Evolutionary conservation across 2,113 vertebrate species (phyloP).

Genomic region (Pygathrix nemaeus): DNA sequence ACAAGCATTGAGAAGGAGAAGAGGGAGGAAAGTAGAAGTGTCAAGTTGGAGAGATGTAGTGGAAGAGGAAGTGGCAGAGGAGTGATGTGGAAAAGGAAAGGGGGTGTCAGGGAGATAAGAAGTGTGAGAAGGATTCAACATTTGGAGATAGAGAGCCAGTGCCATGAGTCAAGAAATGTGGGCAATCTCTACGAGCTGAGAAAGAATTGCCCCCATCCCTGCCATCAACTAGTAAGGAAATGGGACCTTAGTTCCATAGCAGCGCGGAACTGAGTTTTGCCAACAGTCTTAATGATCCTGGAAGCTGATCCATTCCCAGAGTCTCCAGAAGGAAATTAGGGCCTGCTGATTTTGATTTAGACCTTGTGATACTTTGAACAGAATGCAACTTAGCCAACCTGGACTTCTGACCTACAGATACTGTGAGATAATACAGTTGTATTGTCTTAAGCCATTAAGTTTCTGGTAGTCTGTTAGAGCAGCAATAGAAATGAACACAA

Average conservation of each 20-base stretch:
- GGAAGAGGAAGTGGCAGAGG: neutral
- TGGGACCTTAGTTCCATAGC: neutral
- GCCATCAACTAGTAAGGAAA: neutral
- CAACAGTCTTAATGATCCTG: neutral
- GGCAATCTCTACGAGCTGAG: neutral
- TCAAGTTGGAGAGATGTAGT: neutral
- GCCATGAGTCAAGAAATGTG: neutral
- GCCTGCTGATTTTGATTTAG: neutral
- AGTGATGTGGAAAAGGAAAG: neutral
- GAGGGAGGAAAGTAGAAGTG: neutral
- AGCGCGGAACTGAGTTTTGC: neutral
- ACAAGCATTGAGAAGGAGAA: neutral
- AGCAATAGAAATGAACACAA: neutral
- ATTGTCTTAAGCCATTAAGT: neutral
- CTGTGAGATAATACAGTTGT: neutral
- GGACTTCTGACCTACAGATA: neutral
- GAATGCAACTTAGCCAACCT: neutral
- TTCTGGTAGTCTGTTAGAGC: neutral
- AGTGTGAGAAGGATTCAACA: neutral
- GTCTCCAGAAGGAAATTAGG: neutral
- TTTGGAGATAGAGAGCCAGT: neutral
- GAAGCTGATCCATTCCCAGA: neutral
- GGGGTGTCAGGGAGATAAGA: neutral
- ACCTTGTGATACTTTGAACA: neutral
- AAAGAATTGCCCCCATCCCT: accelerated